A percentile compares a stretch with the other conserved stretches of the same genome.
Evolutionary conservation across 2,113 vertebrate species (phyloP).

Genomic region (Phylloscopus trochilus): DNA sequence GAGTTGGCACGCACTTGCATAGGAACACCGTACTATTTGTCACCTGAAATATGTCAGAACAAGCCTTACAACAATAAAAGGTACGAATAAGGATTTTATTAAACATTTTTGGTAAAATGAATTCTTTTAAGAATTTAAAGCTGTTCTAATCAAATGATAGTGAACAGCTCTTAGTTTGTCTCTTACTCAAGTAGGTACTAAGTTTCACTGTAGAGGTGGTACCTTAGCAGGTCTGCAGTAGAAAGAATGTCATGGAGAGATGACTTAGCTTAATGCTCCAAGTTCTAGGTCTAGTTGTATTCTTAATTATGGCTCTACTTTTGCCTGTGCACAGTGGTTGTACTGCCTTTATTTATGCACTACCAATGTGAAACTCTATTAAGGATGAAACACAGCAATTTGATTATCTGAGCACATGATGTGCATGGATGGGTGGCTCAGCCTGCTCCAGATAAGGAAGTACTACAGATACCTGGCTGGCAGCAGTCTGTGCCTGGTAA

Average conservation of each 20-base stretch:
- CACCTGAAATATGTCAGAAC: slow-evolving; percentile 98
- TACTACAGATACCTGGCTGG: not conserved
- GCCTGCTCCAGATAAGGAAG: not conserved
- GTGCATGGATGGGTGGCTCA: not conserved
- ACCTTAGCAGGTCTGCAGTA: not conserved
- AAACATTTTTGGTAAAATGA: not conserved
- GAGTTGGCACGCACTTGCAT: slow-evolving; percentile 96
- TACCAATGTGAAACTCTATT: not conserved
- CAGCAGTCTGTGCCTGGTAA: not conserved
- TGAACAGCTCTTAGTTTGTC: not conserved
- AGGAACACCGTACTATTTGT: slow-evolving; percentile 96
- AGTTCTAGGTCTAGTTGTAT: not conserved
- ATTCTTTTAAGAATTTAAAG: not conserved
- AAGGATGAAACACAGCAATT: not conserved
- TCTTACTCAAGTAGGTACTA: not conserved
- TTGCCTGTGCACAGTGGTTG: not conserved
- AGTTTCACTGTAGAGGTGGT: not conserved
- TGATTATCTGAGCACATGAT: not conserved
- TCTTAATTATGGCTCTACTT: not conserved
- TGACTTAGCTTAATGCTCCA: not conserved
- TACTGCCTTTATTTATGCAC: not conserved
- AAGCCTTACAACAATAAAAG: slow-evolving; percentile 99
- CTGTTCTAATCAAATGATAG: not conserved
- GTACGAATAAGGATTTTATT: slow-evolving; percentile 65
- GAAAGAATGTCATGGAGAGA: not conserved